Conservation (phyloP, 1,140 invertebrate species). For the Ladona fulva region DNA sequence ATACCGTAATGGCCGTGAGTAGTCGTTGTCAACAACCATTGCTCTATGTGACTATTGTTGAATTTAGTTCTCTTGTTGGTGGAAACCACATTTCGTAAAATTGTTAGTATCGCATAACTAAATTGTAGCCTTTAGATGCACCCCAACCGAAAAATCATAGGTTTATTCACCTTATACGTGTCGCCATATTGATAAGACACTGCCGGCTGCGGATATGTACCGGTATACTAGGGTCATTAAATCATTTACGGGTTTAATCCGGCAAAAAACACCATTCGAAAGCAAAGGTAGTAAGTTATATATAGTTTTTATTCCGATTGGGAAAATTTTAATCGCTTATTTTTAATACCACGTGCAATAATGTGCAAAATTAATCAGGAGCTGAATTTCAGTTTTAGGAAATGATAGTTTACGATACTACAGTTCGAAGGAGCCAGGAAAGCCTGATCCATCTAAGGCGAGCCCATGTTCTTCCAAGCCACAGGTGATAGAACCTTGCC, state of each 20-base stretch:
- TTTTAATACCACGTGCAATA: neutral
- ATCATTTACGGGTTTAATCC: neutral
- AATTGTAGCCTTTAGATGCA: neutral
- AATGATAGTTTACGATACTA: neutral
- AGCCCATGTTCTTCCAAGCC: neutral
- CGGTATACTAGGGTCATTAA: neutral
- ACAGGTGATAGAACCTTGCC: neutral
- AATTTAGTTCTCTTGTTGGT: neutral
- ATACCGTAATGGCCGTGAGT: neutral
- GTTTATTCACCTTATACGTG: neutral
- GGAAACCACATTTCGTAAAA: neutral
- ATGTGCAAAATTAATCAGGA: neutral
- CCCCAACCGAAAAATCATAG: neutral
- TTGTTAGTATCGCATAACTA: neutral
- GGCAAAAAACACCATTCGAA: neutral
- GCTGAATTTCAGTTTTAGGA: neutral
- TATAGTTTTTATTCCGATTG: neutral
- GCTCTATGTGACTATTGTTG: neutral
- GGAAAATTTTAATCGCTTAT: neutral
- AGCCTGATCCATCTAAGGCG: neutral
- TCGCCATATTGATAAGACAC: neutral
- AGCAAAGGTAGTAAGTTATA: neutral
- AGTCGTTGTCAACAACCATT: neutral
- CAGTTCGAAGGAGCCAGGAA: neutral
- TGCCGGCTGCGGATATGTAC: neutral